Percentiles rank a stretch among this genome's conserved stretches.
Conservation (phyloP, 1,140 invertebrate genomes). For the Achroia grisella region DNA sequence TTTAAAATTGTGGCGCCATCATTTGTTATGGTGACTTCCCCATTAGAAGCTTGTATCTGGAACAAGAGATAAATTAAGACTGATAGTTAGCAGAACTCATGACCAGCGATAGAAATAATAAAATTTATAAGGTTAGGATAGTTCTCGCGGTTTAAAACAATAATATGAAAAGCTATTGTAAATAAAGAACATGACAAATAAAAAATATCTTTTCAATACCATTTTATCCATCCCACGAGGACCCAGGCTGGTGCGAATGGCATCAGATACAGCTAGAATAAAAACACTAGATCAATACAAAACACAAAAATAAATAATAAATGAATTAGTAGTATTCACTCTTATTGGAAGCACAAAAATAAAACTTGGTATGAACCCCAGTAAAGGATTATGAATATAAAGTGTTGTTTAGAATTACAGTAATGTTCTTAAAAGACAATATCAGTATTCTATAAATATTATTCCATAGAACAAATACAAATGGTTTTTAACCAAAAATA, state of each 20-base stretch:
- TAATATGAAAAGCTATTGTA: no score
- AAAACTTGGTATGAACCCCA: no score
- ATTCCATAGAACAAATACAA: no score
- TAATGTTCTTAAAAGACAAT: no score
- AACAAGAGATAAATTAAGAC: conserved; percentile 18
- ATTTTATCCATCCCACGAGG: conserved; percentile 99
- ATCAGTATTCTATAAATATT: no score
- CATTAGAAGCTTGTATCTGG: conserved; percentile 95
- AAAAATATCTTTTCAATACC: conserved; percentile 76
- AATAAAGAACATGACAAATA: conserved; percentile 9
- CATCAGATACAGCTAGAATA: conserved; percentile 96
- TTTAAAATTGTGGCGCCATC: conserved; percentile 99
- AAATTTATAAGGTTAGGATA: no score
- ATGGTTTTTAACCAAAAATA: no score
- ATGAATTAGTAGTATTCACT: no score
- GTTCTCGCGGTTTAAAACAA: neutral
- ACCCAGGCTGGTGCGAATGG: conserved; percentile 97
- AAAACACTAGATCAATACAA: conserved; percentile 6
- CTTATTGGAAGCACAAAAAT: no score
- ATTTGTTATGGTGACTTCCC: conserved; percentile 99
- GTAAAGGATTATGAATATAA: no score
- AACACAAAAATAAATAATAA: no score
- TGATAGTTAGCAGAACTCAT: neutral
- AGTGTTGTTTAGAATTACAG: no score
- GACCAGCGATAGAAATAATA: neutral